Base-by-base conservation (phyloP, 2,888 invertebrate species). In the Blera fallax region DNA sequence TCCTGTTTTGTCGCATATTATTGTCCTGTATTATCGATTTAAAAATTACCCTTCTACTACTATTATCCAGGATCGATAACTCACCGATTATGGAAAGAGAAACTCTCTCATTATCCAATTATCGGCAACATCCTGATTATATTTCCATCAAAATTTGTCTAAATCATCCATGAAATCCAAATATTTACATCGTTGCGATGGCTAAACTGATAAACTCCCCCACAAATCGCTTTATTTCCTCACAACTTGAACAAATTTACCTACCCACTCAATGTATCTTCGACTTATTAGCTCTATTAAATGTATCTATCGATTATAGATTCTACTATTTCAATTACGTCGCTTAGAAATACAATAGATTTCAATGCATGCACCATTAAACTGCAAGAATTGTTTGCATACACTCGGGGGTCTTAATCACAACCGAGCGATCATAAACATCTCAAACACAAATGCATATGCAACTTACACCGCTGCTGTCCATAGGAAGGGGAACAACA, bases 301-400 rank as follows among this genome's bases (percentile, higher is more conserved):
- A 37, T 48, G 4, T 60, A 32, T 45, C 2, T 62, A 72, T 79
- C 54, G 62, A 54, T 62, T 54, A 50, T 60, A 11, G 27, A 58
- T 60, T 27, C 16, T n/a, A 27, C 27, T 16, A 60, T 60, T 72
- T 60, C 58, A 72, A 72, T 60, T 72, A 50, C 60, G n/a, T 34
- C 43, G 21, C 24, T 34, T 14, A 27, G 34, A 32, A 45, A 10
- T 48, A 18, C 18, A 7, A 45, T 27, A 14, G 29, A n/a, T n/a
- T 14, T 16, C 37, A 52, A 67, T 27, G 3, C 7, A 77, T 77
- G 43, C 43, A 60, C 67, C 45, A 83, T 78, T 78, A 67, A 40
- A 34, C 65, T 21, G 24, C 32, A 45, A 45, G 65, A 78, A 43
- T 54, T 32, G 67, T 62, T 56, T 73, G 48, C 62, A 45, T 24